Evolutionary conservation across 2,113 vertebrate genomes (phyloP).

Genomic region (Pimephales promelas): DNA sequence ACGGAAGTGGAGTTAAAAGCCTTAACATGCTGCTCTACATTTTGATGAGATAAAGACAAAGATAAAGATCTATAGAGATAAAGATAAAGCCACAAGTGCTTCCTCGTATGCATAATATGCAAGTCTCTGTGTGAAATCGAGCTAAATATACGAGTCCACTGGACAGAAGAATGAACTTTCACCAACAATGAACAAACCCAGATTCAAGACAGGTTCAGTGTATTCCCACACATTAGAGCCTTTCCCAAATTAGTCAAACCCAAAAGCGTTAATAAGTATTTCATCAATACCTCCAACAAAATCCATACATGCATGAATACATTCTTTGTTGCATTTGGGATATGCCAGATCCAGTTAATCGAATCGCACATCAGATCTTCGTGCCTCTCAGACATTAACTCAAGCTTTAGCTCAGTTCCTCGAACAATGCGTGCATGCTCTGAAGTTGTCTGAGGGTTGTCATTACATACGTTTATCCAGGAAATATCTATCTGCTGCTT

Average conservation of each 20-base stretch:
- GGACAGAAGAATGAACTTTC: neutral
- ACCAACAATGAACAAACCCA: too few species aligned
- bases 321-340: neutral
- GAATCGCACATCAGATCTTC: neutral
- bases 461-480: neutral
- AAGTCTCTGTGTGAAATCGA: neutral
- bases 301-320: neutral
- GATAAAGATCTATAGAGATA: too few species aligned
- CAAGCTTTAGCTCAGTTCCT: neutral
- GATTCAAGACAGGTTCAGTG: too few species aligned
- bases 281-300: neutral
- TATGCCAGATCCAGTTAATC: neutral
- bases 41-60: too few species aligned
- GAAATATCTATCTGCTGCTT: neutral
- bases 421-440: neutral
- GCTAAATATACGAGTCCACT: neutral
- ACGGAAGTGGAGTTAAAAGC: neutral
- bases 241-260: too few species aligned
- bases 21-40: neutral
- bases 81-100: too few species aligned
- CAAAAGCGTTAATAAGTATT: neutral
- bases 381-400: too few species aligned
- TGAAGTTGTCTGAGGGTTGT: neutral
- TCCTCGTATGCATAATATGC: neutral
- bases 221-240: too few species aligned